Evolutionary conservation across 2,797 vertebrate genomes (phyloP), one percentile per base, ranked within the genome.

Genomic region (Sebastes minor): DNA sequence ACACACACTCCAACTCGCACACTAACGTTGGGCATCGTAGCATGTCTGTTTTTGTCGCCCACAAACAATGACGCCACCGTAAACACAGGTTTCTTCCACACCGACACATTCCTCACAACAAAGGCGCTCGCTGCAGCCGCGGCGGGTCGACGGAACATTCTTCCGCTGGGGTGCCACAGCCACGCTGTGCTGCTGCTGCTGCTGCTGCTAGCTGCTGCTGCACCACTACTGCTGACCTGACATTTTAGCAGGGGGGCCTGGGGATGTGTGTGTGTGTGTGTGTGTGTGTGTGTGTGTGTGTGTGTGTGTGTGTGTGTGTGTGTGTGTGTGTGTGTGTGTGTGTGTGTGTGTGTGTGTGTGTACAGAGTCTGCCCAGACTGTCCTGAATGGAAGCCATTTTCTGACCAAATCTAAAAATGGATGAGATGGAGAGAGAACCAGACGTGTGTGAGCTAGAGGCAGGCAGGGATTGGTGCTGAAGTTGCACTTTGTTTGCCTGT

Each of bases 31-130:
- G 73, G 35, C 32, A 23, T 65, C 27, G n/a, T 55, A 32, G 64
- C 11, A 56, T 69, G 67, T 61, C 52, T 78, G 35, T 87, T 77
- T 78, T 78, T 78, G 76, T 73, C 1, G 2, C 67, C 38, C 65
- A 42, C 46, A 75, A 81, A 90, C 90, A 89, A 80, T 69, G 57
- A 71, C 38, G 18, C 32, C 60, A n/a, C 76, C 76, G 59, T 70
- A 71, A 76, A 84, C 42, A 71, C 87, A 80, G 72, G 73, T 80
- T 81, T 64, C 88, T 88, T 88, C 83, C 82, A 86, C 88, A 67
- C 52, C 38, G 87, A 90, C 85, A 83, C 94, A 94, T 95, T 94
- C 93, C 94, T 65, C 83, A 86, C 67, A 85, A 92, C 92, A 95
- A 94, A 92, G 75, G 89, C 74, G 5, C 25, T 60, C 80, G 2